Percentiles rank a stretch among this genome's conserved stretches.
These are phyloP conservation scores for Chromoteleia sp. DNA, from an alignment of 2,888 invertebrate genomes.

Conservation along the genomic window DNA sequence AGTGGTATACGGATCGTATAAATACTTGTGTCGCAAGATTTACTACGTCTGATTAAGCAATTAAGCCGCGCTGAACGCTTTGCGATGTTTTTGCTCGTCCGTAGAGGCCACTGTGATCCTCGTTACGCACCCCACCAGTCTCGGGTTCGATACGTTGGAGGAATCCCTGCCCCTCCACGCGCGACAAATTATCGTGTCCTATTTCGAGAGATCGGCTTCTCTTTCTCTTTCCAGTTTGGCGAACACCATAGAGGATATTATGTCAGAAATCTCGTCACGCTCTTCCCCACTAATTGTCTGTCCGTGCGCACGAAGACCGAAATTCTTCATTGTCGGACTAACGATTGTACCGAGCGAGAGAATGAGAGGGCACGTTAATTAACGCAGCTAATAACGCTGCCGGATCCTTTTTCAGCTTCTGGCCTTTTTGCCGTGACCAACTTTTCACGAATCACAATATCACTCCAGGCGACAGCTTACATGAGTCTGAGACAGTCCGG, in stretches of 20 bases:
- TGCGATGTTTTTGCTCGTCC: conserved; percentile 74
- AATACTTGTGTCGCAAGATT: conserved; percentile 82
- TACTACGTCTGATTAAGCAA: conserved; percentile 84
- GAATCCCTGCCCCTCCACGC: conserved; percentile 27
- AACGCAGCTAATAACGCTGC: conserved; percentile 75
- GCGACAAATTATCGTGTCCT: conserved; percentile 59
- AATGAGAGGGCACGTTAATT: conserved; percentile 75
- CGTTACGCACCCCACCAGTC: conserved; percentile 73
- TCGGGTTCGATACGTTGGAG: conserved; percentile 66
- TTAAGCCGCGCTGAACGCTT: conserved; percentile 77
- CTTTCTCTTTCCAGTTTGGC: conserved; percentile 36
- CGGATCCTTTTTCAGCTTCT: conserved; percentile 68
- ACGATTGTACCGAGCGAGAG: conserved; percentile 74
- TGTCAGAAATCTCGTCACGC: conserved; percentile 76
- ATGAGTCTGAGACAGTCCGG: conserved; percentile 40
- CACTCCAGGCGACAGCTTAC: conserved; percentile 65
- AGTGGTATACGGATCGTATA: conserved; percentile 68
- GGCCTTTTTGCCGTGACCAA: conserved; percentile 69
- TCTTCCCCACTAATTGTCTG: conserved; percentile 74
- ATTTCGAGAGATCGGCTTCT: conserved; percentile 35
- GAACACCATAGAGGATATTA: conserved; percentile 67
- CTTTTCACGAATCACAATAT: conserved; percentile 67
- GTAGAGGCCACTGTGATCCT: conserved; percentile 72
- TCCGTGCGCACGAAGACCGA: conserved; percentile 72
- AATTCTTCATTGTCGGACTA: conserved; percentile 78